These are phyloP conservation scores for Dasysyrphus tricinctus DNA, from an alignment of 2,888 invertebrate genomes.

Conservation along the genomic window DNA sequence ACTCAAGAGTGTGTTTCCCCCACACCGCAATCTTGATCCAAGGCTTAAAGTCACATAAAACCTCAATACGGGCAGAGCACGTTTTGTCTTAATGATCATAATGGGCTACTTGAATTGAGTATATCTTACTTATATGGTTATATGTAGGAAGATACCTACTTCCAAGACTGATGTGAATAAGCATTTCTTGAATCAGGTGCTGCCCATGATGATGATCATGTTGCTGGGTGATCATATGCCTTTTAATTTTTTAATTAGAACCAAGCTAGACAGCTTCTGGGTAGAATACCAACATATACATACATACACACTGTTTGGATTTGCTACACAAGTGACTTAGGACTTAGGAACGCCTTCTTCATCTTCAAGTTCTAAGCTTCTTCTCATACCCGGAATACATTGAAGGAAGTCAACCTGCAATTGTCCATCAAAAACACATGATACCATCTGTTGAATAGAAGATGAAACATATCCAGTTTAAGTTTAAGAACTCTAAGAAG, in stretches of 20 bases:
- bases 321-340: conserved; percentile 20
- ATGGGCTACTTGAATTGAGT: conserved; percentile 70
- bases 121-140: not conserved
- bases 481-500: conserved; percentile 2
- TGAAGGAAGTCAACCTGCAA: conserved; percentile 50
- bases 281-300: not conserved
- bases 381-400: not conserved
- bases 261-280: conserved; percentile 17
- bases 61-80: conserved; percentile 27
- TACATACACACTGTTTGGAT: not conserved
- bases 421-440: conserved; percentile 64
- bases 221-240: conserved; percentile 45
- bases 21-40: conserved; percentile 51
- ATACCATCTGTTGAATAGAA: conserved; percentile 48
- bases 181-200: conserved; percentile 51
- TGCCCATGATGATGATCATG: conserved; percentile 49
- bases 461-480: conserved; percentile 41
- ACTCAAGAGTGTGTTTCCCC: conserved; percentile 42
- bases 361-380: not conserved
- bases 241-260: conserved; percentile 73
- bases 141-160: not conserved
- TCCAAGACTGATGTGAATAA: conserved; percentile 1
- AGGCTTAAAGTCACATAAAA: conserved; percentile 32
- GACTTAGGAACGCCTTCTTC: conserved; percentile 41
- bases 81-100: conserved; percentile 69